Evolutionary conservation across 2,113 vertebrate species (phyloP).

Genomic region (Plectropomus leopardus): DNA sequence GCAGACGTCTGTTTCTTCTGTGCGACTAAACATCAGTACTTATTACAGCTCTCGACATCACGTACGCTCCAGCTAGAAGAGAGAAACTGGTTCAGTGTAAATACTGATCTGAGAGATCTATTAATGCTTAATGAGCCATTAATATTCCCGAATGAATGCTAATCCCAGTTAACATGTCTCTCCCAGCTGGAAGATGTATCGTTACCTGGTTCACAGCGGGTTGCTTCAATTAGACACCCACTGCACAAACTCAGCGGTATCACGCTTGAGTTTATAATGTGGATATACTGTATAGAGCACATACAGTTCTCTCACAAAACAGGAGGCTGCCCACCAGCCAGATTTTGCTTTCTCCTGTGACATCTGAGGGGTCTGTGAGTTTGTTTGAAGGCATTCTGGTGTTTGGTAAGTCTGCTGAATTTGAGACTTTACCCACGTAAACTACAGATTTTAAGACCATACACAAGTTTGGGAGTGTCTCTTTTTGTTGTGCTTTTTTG

Average conservation of each 20-base stretch:
- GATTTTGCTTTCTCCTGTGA: too few species aligned
- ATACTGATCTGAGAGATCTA: conserved; percentile 62
- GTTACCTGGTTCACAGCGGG: conserved; percentile 63
- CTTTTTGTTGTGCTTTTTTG: too few species aligned
- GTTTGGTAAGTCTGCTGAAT: too few species aligned
- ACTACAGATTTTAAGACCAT: too few species aligned
- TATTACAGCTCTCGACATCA: neutral
- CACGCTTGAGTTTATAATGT: neutral
- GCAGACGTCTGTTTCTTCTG: conserved; percentile 18
- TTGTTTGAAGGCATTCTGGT: too few species aligned
- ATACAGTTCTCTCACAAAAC: neutral
- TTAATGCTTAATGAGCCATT: conserved; percentile 65
- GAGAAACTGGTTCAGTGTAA: conserved; percentile 29
- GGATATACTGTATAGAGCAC: neutral
- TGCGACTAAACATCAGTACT: conserved; percentile 35
- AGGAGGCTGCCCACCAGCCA: neutral
- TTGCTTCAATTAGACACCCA: conserved; percentile 38
- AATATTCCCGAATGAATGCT: conserved; percentile 58
- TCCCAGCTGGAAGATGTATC: conserved; percentile 55
- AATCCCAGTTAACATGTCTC: conserved; percentile 60
- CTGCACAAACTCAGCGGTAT: conserved; percentile 24
- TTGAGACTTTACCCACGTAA: too few species aligned
- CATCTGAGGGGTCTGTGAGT: too few species aligned
- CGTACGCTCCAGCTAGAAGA: neutral
- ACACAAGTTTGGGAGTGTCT: too few species aligned